Evolutionary conservation across 2,797 vertebrate species (phyloP), one percentile per base, ranked within the genome.

Genomic region (Labroides dimidiatus): DNA sequence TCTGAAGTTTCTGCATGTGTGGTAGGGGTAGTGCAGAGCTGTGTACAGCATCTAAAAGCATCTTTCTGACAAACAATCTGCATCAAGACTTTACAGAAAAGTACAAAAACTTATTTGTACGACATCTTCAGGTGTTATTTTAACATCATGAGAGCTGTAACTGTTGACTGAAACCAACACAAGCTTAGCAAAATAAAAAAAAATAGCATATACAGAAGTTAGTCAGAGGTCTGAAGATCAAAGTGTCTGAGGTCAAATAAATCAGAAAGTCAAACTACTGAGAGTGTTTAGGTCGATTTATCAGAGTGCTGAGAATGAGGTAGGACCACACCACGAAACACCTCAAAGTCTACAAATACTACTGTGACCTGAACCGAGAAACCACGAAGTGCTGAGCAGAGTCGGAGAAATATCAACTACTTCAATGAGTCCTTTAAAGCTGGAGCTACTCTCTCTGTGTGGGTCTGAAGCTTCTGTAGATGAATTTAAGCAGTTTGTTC

Each of bases 301-400:
- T 76, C 60, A 55, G 62, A 80, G 60, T 61, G 67, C 54, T 65
- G 51, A 86, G 56, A 72, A 77, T 78, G 83, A 91, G 90, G 88
- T 86, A 89, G 87, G 63, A 75, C 53, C 68, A 82, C 66, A 76
- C 59, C 16, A 80, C 53, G 52, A 56, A 70, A 79, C 11, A 13
- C 54, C 33, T 48, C 16, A 27, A 56, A 51, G 33, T 47, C 43
- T 39, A 41, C 33, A 30, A 48, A n/a, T 20, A 16, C 33, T 45
- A 21, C 20, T 52, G 45, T 60, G 8, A 33, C 30, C 57, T 67
- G n/a, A 48, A 42, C 39, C 37, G 12, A 36, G 70, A 58, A 39
- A 49, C 58, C 69, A 41, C 19, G 16, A 44, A 57, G 42, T 17
- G 53, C 52, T 52, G 10, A 19, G 68, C 57, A 71, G 44, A 14